phyloP scores from a whole-genome alignment of 30 jellyfish, hydroid and myxozoan species.

The Morbakka virulenta region DNA sequence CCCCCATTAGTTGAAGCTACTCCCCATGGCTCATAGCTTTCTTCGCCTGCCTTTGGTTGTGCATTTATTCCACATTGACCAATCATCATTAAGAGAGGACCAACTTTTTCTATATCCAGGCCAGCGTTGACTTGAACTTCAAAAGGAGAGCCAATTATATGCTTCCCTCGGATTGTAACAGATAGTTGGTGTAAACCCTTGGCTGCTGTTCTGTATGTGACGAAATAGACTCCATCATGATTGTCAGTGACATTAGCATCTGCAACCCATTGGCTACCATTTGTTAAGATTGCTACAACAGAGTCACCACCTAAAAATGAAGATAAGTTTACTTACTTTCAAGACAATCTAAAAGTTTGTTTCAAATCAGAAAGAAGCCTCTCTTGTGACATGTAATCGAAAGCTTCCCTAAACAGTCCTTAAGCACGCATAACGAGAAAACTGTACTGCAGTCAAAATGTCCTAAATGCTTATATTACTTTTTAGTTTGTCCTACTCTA shows the following conservation, averaged over 20 bases:
- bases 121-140: constrained; percentile 87
- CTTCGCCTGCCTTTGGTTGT: constrained; percentile 54
- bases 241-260: constrained; percentile 73
- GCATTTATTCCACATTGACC: constrained; percentile 77
- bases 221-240: constrained; percentile 72
- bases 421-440: no score
- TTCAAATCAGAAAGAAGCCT: constrained; percentile 2
- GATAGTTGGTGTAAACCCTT: constrained; percentile 66
- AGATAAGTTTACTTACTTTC: neutral
- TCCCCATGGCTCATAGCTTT: constrained; percentile 99
- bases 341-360: neutral
- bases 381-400: constrained; percentile 53
- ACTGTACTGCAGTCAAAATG: no score
- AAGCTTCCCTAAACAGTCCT: no score
- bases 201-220: constrained; percentile 56
- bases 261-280: constrained; percentile 38
- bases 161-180: constrained; percentile 71
- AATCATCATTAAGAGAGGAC: constrained; percentile 85
- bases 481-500: no score
- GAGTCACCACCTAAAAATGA: constrained; percentile 80
- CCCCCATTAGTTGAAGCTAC: constrained; percentile 68
- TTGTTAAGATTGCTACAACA: constrained; percentile 66
- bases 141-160: constrained; percentile 81
- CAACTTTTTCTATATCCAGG: constrained; percentile 69
- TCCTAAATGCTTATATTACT: no score